Evolutionary conservation across 2,113 vertebrate species (phyloP).

Genomic region (Dendropsophus ebraccatus): DNA sequence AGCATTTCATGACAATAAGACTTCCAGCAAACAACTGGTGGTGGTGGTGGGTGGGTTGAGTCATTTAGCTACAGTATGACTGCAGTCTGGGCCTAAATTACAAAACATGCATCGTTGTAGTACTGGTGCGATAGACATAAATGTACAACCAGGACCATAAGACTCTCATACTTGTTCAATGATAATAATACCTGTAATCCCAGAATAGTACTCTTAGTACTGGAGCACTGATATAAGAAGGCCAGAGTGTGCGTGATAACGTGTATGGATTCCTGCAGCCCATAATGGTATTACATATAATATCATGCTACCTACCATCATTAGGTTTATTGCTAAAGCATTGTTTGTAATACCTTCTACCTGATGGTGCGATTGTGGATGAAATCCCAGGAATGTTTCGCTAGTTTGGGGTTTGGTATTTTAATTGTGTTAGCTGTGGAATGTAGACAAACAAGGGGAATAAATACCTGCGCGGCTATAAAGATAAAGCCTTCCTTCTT

Average conservation of each 20-base stretch:
- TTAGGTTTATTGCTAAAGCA: background rate
- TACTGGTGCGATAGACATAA: too few species aligned
- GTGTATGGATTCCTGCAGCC: too few species aligned
- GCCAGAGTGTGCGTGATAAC: background rate
- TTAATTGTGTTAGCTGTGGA: slow-evolving; percentile 50
- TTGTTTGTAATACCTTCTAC: slow-evolving; percentile 32
- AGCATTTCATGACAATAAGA: too few species aligned
- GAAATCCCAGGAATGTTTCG: slow-evolving; percentile 56
- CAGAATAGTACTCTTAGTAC: background rate
- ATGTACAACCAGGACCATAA: too few species aligned
- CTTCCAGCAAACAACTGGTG: too few species aligned
- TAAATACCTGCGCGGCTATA: slow-evolving; percentile 55
- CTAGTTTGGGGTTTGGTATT: slow-evolving; percentile 55
- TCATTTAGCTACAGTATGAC: too few species aligned
- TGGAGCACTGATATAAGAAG: background rate
- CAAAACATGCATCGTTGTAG: too few species aligned
- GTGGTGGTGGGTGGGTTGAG: too few species aligned
- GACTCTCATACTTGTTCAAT: too few species aligned
- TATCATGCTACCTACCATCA: background rate
- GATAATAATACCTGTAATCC: background rate
- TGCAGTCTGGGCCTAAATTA: too few species aligned
- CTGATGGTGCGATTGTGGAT: slow-evolving; percentile 46
- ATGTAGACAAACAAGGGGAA: slow-evolving; percentile 57
- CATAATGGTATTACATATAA: background rate
- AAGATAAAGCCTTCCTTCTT: slow-evolving; percentile 53